phyloP scores from a whole-genome alignment of 2,113 vertebrate species.

The Myotis davidii region DNA sequence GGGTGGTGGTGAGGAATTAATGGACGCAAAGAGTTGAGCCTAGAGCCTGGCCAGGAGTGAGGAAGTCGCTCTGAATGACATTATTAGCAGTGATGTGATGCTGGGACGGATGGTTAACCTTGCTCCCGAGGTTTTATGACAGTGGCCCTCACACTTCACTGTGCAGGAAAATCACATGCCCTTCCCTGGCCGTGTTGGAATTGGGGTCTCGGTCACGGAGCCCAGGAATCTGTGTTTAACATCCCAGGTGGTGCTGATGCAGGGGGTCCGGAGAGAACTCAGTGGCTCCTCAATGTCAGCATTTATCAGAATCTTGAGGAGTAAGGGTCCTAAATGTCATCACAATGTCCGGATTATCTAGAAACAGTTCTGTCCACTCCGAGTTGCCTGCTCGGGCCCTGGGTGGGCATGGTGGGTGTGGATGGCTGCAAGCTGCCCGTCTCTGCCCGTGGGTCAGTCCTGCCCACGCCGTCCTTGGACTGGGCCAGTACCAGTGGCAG shows the following conservation, averaged over 20 bases:
- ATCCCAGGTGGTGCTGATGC: neutral
- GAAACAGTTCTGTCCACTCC: neutral
- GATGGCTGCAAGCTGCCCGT: neutral
- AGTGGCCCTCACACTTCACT: neutral
- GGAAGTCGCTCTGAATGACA: neutral
- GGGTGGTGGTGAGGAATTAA: neutral
- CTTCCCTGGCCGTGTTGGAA: neutral
- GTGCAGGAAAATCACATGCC: neutral
- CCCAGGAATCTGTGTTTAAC: neutral
- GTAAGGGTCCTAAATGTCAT: too few relatives aligned
- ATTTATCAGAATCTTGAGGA: neutral
- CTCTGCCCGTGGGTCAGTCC: neutral
- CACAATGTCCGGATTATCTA: accelerated
- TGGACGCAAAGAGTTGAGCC: neutral
- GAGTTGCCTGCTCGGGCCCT: neutral
- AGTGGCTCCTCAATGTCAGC: neutral
- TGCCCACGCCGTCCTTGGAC: accelerated
- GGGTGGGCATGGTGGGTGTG: neutral
- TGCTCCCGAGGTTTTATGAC: neutral
- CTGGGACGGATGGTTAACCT: neutral
- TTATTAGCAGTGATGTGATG: neutral
- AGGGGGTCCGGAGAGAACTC: neutral
- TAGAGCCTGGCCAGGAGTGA: neutral
- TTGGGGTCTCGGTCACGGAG: neutral
- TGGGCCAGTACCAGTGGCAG: neutral